phyloP scores from a whole-genome alignment of 2,797 vertebrate genomes.

The Diglossa cyanea region DNA sequence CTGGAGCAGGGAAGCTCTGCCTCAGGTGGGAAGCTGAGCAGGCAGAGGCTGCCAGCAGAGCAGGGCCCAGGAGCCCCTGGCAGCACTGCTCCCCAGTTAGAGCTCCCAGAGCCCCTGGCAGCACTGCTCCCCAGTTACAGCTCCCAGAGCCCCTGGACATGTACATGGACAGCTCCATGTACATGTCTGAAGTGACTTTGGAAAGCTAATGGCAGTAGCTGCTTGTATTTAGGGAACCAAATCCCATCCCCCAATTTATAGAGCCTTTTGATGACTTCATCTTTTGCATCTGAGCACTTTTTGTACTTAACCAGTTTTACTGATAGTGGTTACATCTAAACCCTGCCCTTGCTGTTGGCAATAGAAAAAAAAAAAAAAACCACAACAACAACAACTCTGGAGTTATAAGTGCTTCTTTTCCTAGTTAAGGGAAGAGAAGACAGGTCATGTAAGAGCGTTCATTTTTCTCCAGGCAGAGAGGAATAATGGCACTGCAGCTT shows the following conservation, averaged over 20 bases:
- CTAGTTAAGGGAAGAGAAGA: slow-evolving; percentile 1
- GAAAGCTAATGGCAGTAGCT: not conserved
- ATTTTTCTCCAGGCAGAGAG: slow-evolving; percentile 25
- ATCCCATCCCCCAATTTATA: not conserved
- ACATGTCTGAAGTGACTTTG: not conserved
- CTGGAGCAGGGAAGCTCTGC: fast-evolving
- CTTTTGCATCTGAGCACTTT: not conserved
- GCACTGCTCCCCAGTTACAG: no score
- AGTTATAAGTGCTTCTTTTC: not conserved
- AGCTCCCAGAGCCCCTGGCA: no score
- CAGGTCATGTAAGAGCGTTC: not conserved
- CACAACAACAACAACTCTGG: not conserved
- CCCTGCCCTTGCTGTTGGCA: not conserved
- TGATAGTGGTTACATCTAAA: not conserved
- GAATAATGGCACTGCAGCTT: not conserved
- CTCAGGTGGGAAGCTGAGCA: fast-evolving
- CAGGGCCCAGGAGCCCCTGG: not conserved
- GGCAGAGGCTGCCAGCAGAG: not conserved
- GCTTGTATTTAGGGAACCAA: not conserved
- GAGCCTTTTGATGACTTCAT: not conserved
- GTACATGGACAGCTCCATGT: no score
- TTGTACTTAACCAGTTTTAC: not conserved
- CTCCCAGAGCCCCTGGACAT: not conserved
- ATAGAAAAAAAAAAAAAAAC: not conserved
- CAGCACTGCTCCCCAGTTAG: no score